Evolutionary conservation across 2,888 invertebrate genomes (phyloP), one percentile per base, ranked within the genome.

Genomic region (Orchesella flavescens): DNA sequence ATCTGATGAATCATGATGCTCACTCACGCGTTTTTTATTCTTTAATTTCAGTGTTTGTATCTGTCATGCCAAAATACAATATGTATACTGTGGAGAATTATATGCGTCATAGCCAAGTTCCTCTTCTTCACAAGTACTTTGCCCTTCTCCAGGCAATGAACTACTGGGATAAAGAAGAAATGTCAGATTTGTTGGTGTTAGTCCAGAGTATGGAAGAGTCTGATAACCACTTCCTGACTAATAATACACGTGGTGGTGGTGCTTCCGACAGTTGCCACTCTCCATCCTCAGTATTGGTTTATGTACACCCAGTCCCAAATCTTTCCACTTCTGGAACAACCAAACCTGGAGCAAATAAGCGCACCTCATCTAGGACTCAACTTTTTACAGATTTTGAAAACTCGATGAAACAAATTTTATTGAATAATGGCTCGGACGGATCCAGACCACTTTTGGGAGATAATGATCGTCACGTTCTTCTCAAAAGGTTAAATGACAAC

Each of bases 121-220:
- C 87, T 13, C 63, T 82, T 49, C 75, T 83, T 21, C 84, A 86
- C 63, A 88, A 88, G 73, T 86, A 85, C 76, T 87, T 88, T 73
- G 87, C 87, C 17, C 78, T 88, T 59, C 86, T 88, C 53, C 87
- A 87, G 82, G 75, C 87, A n/a, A 83, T 88, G 78, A 75, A 81
- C 34, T 85, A 66, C 77, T 88, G 88, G 88, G 87, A 86, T 21
- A 79, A 66, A 10, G 86, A 88, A 76, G 87, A 87, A 46, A 81
- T 88, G 83, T 72, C 85, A 21, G 84, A 88, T 75, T 83, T 88
- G 49, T 65, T 88, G 4, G 87, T 88, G 15, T 78, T 88, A 24
- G 78, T 84, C 15, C 84, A 83, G 34, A 80, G 44, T 46, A 83
- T 74, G 57, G 71, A 71, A 24, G 79, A 81, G 21, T 49, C 59